Conservation (phyloP, 92 coral and sea anemone genomes). For the Zoanthus solanderi region DNA sequence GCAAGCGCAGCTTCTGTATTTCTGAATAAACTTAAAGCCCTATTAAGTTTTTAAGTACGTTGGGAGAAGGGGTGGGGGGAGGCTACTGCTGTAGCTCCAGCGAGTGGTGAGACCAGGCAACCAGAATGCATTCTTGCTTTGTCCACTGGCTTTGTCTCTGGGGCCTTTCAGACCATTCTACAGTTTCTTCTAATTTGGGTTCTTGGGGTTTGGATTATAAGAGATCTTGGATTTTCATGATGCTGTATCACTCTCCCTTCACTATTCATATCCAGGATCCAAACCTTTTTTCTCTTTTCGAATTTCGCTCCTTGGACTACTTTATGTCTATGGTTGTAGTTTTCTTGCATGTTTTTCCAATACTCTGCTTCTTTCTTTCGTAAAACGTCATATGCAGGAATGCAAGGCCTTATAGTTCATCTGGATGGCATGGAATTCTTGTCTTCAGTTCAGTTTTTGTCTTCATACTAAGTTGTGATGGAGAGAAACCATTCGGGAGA, state of each 20-base stretch:
- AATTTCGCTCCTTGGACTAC: constrained; percentile 36
- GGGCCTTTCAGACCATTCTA: no score
- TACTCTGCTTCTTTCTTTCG: not conserved
- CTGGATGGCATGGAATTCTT: constrained; percentile 17
- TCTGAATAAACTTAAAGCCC: no score
- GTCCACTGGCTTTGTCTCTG: no score
- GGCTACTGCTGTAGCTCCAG: no score
- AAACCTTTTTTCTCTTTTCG: not conserved
- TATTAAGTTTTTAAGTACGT: no score
- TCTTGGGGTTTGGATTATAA: no score
- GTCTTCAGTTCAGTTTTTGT: not conserved
- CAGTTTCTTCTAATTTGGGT: no score
- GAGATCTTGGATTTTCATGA: no score
- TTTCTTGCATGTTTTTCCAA: constrained; percentile 41
- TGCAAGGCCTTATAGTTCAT: constrained; percentile 13
- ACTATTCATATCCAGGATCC: not conserved
- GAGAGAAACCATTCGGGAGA: constrained; percentile 16
- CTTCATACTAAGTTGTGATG: not conserved
- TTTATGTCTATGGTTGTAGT: constrained; percentile 47
- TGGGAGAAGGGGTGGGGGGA: no score
- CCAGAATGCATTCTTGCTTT: no score
- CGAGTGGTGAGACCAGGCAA: no score
- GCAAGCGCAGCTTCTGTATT: no score
- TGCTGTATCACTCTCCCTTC: not conserved
- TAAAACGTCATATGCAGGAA: constrained; percentile 15